phyloP scores from a whole-genome alignment of 2,888 invertebrate genomes.

The Eupithecia vulgata region DNA sequence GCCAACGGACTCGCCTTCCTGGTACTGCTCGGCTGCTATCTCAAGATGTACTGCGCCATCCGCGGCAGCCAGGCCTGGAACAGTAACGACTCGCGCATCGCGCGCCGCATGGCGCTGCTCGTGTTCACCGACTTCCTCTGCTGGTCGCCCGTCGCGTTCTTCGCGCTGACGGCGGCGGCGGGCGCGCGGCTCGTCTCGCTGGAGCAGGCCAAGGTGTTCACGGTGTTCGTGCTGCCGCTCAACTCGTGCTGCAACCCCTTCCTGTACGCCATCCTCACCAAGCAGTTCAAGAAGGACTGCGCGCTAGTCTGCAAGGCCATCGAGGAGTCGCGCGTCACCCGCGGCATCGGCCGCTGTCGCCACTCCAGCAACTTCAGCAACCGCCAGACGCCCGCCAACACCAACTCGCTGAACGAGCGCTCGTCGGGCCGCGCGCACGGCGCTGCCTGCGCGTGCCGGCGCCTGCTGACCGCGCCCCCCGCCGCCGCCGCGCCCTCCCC shows the following conservation, averaged over 20 bases:
- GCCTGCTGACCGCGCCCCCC: conserved; percentile 89
- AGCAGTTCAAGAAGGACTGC: conserved; percentile 99
- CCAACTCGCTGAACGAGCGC: conserved; percentile 89
- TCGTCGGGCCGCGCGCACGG: conserved; percentile 90
- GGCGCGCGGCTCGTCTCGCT: conserved; percentile 95
- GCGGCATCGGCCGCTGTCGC: conserved; percentile 93
- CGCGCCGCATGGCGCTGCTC: conserved; percentile 97
- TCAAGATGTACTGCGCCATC: conserved; percentile 99
- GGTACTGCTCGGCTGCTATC: conserved; percentile 97
- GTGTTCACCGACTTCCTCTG: conserved; percentile 99
- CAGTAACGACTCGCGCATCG: conserved; percentile 97
- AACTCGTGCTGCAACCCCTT: conserved; percentile 99
- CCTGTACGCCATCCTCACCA: conserved; percentile 98
- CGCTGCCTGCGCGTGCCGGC: conserved; percentile 82
- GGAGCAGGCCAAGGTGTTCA: conserved; percentile 97
- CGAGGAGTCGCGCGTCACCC: conserved; percentile 95
- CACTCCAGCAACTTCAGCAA: conserved; percentile 95
- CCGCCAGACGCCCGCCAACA: conserved; percentile 93
- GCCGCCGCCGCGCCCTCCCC: conserved; percentile 56
- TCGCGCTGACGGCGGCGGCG: conserved; percentile 96
- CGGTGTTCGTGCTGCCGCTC: conserved; percentile 97
- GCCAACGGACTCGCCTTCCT: conserved; percentile 97
- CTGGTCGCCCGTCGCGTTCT: conserved; percentile 99
- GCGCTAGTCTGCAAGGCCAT: conserved; percentile 97
- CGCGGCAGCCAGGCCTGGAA: conserved; percentile 99